Evolutionary conservation across 2,797 vertebrate genomes (phyloP), one percentile per base, ranked within the genome.

Genomic region (Phoebastria nigripes): DNA sequence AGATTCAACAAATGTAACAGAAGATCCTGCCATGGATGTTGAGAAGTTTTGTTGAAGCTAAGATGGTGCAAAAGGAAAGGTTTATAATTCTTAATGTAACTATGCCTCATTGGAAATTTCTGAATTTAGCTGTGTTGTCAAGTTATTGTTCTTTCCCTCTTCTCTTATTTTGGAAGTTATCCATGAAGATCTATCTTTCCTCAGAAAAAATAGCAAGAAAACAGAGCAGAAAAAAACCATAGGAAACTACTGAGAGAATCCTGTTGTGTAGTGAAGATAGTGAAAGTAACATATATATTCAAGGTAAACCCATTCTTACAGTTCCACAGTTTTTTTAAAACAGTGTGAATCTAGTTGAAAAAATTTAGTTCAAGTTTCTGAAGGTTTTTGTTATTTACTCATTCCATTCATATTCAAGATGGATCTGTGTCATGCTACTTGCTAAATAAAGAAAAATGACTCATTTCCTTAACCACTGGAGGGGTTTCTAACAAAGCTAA

Each of bases 381-480:
- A 87, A 79, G 26, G 5, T 72, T 95, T 91, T 91, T 52, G 3
- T 58, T 89, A 79, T 82, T 90, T 89, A 73, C 12, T 82, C 90
- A 6, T 49, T 87, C 55, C 6, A 49, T 47, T 69, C 29, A 29
- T 59, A 54, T 92, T 65, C 49, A 71, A 54, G 91, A 62, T 56
- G 41, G 69, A 70, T 82, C 21, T 0, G 0, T 71, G 62, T 58
- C 46, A n/a, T 86, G 47, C 20, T 65, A 71, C 19, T 77, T 89
- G 33, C 46, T 78, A 90, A 95, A 65, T 71, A 82, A 78, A 94
- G 70, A 69, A 80, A 92, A 96, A 80, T 94, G 0, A 92, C 37
- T 91, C 18, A 80, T 82, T 81, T 80, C 26, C 46, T 95, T 89
- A 85, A 46, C 55, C 81, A 87, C 67, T 54, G 29, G 65, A 94